Base-by-base conservation (phyloP, 1,140 invertebrate species). In the Chrysomallon squamiferum region DNA sequence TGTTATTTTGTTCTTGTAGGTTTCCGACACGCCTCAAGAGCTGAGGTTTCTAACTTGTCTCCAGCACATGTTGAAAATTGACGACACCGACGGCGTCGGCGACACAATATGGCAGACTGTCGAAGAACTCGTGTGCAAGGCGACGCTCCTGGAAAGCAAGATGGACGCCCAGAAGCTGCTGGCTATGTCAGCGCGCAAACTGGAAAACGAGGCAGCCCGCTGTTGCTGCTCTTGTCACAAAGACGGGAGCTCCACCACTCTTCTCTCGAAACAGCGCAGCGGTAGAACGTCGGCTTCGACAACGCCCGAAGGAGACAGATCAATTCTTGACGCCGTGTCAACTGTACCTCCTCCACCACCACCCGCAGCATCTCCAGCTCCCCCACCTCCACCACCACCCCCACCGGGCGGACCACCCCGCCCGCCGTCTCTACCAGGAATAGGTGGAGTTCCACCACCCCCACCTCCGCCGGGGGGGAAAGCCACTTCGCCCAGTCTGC, bases 11-110 rank as follows among this genome's bases (percentile, higher is more conserved):
- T 63, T 63, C 29, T 62, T 70, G 15, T 81, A 95, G 93, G 93
- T 97, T 56, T 90, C 92, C 29, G 94, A 95, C 77, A 96, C 94
- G 27, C 95, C 95, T 6, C 93, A 95, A 86, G 95, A 97, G 86
- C 91, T 93, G 45, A 92, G 93, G 3, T 98, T 97, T 82, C 87
- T 97, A 22, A 93, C 91, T 76, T 92, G 96, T 52, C 88, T 98
- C 4, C 95, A 97, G 82, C 94, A 97, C 84, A 86, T 98, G 62
- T 86, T 97, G 50, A 89, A 94, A 59, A 92, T 97, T 67, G 95
- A 97, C 80, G 90, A 93, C 0, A 90, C 95, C 83, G 90, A 96
- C n/a, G 41, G 58, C 5, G 62, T 76, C 13, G 66, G 73, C 32
- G 72, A 80, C 25, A 63, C 77, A 22, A 71, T 80, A 50, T 85